Percentiles rank a stretch among this genome's conserved stretches.
Evolutionary conservation across 1,140 invertebrate species (phyloP).

Genomic region (Colletes latitarsis): DNA sequence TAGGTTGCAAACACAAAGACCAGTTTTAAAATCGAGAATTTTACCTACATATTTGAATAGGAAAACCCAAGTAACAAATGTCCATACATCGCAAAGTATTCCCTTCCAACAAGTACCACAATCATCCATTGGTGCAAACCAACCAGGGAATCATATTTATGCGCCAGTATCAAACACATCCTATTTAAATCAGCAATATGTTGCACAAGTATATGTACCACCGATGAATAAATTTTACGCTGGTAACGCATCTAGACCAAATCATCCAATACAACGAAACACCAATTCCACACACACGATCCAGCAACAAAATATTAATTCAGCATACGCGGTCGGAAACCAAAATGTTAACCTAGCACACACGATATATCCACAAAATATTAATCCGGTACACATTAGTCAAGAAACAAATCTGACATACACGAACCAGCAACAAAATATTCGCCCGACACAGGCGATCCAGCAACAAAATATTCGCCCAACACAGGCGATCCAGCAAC

Average conservation of each 20-base stretch:
- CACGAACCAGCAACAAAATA: not conserved
- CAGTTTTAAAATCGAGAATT: not conserved
- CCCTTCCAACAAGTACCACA: not conserved
- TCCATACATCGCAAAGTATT: not conserved
- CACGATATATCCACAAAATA: not conserved
- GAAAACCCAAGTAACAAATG: not conserved
- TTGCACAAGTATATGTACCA: not conserved
- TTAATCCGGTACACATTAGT: not conserved
- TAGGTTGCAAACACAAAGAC: not conserved
- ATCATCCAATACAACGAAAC: not conserved
- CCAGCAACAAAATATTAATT: not conserved
- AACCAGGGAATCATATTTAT: not conserved
- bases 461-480: not conserved
- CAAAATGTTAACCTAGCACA: not conserved
- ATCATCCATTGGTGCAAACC: not conserved
- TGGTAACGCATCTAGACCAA: not conserved
- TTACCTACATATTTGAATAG: not conserved
- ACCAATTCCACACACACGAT: no score
- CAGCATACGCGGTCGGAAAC: not conserved
- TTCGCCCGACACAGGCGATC: not conserved
- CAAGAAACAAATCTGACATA: not conserved
- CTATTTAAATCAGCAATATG: not conserved
- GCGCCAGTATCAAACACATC: not conserved
- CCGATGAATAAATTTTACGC: not conserved
- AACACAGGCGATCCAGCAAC: not conserved